A percentile compares a stretch with the other conserved stretches of the same genome.
These are phyloP conservation scores for Globodera rostochiensis DNA, from an alignment of 1,140 invertebrate species.

Conservation along the genomic window DNA sequence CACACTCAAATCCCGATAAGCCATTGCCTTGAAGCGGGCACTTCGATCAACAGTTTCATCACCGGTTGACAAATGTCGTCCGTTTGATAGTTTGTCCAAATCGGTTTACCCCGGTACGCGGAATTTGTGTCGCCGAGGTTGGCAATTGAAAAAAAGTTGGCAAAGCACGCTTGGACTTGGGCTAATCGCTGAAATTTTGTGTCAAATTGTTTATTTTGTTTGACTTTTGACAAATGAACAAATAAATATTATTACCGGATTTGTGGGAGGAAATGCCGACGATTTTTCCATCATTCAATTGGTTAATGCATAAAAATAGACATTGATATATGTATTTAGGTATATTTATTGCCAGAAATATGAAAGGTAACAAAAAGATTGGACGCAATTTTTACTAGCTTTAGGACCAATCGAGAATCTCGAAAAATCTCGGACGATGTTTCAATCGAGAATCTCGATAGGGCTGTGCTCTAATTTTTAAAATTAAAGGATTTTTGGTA, in stretches of 20 bases:
- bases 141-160: slow-evolving; percentile 21
- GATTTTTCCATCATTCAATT: not conserved
- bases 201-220: not conserved
- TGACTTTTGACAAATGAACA: not conserved
- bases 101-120: slow-evolving; percentile 18
- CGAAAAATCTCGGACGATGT: no score
- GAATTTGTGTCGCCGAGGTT: slow-evolving; percentile 23
- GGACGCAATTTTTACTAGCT: no score
- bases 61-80: slow-evolving; percentile 1
- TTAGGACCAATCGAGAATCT: no score
- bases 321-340: no score
- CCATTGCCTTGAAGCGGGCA: slow-evolving; percentile 5
- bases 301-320: no score
- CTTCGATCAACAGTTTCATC: slow-evolving; percentile 5
- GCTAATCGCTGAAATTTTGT: not conserved
- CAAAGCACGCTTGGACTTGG: not conserved
- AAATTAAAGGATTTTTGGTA: no score
- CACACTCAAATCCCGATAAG: no score
- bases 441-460: no score
- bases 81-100: slow-evolving; percentile 15
- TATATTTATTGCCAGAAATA: no score
- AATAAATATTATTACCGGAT: not conserved
- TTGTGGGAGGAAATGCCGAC: not conserved
- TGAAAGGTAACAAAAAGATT: no score
- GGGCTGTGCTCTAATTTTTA: no score